Base-by-base conservation (phyloP, 1,140 invertebrate species). In the Callitettix versicolor region DNA sequence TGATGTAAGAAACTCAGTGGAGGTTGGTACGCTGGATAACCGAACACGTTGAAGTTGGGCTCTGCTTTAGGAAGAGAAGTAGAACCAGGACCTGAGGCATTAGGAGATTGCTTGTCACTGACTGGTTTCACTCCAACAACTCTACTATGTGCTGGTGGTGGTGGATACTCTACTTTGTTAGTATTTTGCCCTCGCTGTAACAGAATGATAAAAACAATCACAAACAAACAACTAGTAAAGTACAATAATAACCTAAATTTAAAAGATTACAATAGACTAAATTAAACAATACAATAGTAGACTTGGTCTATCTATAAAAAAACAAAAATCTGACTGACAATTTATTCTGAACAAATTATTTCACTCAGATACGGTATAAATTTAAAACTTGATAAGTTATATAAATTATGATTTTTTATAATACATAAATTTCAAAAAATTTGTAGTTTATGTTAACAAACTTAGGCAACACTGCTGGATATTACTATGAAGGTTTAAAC, bases 1-100 rank as follows among this genome's bases (percentile, higher is more conserved):
- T 74, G 71, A 59, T 71, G 70, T 48, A 72, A 72, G 44, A 71
- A 67, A 49, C 55, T 56, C 0, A 68, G 58, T 40, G 69, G 69
- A 34, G 72, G 71, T 59, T 81, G 82, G 63, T 83, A 84, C 12
- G 76, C 73, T 52, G 79, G 76, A 67, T 84, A 85, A 22, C 78
- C 77, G 65, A 84, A 86, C 43, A 84, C 67, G 60, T 76, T 82
- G 60, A 85, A 83, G 65, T 82, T 85, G 3, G 85, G 79, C 65
- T 89, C 84, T 20, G 78, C 78, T 68, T 86, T 81, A 33, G 79
- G 79, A 22, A 83, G 67, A n/a, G 73, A 67, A 69, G 68, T 40
- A n/a, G 24, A 9, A 30, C 26, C 26, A 30, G 26, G 9, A 30
- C 20, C 30, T 52, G 24, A 17, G 1, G 47, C 46, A 52, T 47